phyloP scores from a whole-genome alignment of 2,797 vertebrate species.

The Heliangelus exortis region DNA sequence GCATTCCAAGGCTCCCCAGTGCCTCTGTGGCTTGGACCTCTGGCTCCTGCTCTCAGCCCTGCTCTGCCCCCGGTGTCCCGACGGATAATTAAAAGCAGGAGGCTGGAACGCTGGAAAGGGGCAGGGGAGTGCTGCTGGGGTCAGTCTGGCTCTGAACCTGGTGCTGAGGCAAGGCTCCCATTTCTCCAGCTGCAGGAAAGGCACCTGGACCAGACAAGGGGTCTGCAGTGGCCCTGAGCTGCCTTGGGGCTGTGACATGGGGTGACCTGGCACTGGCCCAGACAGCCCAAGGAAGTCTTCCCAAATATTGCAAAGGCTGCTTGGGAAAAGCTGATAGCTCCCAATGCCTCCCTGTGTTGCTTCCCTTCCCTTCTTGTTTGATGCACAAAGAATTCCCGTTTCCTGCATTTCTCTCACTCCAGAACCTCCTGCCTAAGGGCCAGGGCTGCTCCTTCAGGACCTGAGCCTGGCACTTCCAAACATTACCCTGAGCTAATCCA shows the following conservation, averaged over 20 bases:
- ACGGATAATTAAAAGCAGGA: slow-evolving; percentile 49
- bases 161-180: neutral
- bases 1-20: neutral
- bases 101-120: neutral
- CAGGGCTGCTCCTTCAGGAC: neutral
- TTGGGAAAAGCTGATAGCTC: neutral
- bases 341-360: neutral
- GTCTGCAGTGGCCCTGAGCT: fast-evolving
- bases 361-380: neutral
- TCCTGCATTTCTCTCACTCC: neutral
- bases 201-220: fast-evolving
- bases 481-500: neutral
- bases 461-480: neutral
- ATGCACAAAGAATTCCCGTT: fast-evolving
- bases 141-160: neutral
- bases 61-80: neutral
- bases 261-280: neutral
- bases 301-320: neutral
- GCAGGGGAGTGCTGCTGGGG: neutral
- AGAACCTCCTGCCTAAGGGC: neutral
- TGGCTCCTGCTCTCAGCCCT: neutral
- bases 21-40: neutral
- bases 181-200: neutral
- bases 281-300: neutral
- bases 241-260: neutral